Conservation (phyloP, 1,140 invertebrate species). For the Megalopta genalis region DNA sequence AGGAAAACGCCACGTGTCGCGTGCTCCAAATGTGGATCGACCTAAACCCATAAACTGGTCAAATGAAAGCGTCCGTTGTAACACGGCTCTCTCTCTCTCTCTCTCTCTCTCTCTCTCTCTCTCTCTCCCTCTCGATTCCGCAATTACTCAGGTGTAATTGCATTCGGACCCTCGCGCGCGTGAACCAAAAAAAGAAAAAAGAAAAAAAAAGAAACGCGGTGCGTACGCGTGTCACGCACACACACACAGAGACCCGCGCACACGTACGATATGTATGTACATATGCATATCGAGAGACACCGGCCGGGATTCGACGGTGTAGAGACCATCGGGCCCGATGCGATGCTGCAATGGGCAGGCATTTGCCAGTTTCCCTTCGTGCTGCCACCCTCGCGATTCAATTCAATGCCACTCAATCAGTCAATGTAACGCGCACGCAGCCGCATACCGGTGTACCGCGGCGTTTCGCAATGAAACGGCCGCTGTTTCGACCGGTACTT, state of each 20-base stretch:
- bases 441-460: constrained; percentile 69
- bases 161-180: constrained; percentile 51
- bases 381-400: constrained; percentile 75
- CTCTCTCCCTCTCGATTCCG: constrained; percentile 48
- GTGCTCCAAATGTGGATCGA: not conserved
- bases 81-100: constrained; percentile 37
- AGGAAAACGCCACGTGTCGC: too few species aligned
- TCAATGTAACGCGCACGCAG: constrained; percentile 77
- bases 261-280: not conserved
- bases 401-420: constrained; percentile 80
- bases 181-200: too few species aligned
- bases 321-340: constrained; percentile 51
- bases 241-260: not conserved
- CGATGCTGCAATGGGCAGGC: constrained; percentile 66
- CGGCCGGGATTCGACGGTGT: constrained; percentile 46
- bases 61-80: constrained; percentile 49
- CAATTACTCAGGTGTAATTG: constrained; percentile 76
- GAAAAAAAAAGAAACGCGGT: constrained; percentile 44
- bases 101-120: not conserved
- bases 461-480: constrained; percentile 69
- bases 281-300: not conserved
- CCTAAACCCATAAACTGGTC: constrained; percentile 38
- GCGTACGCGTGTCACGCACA: constrained; percentile 28
- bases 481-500: constrained; percentile 56
- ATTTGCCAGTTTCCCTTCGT: constrained; percentile 72